These are phyloP conservation scores for Caprella mutica DNA, from an alignment of 2,888 invertebrate genomes.

Conservation along the genomic window DNA sequence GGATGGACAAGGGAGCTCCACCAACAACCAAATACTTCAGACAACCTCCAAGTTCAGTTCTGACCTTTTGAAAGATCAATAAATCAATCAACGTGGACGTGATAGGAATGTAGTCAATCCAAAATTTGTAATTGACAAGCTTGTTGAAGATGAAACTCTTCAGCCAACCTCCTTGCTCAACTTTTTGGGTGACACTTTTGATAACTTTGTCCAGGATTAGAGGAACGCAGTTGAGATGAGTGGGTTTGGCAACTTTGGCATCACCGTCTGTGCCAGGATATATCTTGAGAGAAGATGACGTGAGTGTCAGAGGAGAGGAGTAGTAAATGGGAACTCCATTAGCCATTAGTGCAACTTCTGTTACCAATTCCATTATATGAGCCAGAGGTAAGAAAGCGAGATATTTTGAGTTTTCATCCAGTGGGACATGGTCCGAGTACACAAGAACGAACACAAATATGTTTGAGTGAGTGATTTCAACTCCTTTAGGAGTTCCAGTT, in stretches of 20 bases:
- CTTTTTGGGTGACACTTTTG: slow-evolving; percentile 91
- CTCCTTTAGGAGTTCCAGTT: slow-evolving; percentile 46
- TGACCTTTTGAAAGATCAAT: slow-evolving; percentile 52
- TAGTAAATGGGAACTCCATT: slow-evolving; percentile 84
- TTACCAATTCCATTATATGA: slow-evolving; percentile 88
- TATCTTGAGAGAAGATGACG: slow-evolving; percentile 87
- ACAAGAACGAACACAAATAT: slow-evolving; percentile 31
- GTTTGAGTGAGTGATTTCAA: slow-evolving; percentile 29
- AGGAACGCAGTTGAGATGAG: slow-evolving; percentile 91
- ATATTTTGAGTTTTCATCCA: slow-evolving; percentile 54
- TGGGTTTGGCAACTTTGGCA: slow-evolving; percentile 77
- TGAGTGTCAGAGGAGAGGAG: slow-evolving; percentile 85
- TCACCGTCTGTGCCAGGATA: slow-evolving; percentile 91
- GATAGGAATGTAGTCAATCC: slow-evolving; percentile 28
- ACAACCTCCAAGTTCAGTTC: slow-evolving; percentile 71
- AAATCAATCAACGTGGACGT: slow-evolving; percentile 19
- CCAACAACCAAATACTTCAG: slow-evolving; percentile 81
- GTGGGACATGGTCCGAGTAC: slow-evolving; percentile 30
- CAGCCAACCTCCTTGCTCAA: slow-evolving; percentile 65
- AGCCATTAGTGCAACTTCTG: slow-evolving; percentile 45
- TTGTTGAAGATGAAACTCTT: slow-evolving; percentile 80
- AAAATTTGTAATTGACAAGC: slow-evolving; percentile 80
- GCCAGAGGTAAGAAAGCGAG: slow-evolving; percentile 94
- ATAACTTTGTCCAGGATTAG: slow-evolving; percentile 93
- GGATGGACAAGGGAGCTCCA: slow-evolving; percentile 88